Base-by-base conservation (phyloP, 35 echinoderm and acorn worm genomes). In the Nesometra sesokonis region DNA sequence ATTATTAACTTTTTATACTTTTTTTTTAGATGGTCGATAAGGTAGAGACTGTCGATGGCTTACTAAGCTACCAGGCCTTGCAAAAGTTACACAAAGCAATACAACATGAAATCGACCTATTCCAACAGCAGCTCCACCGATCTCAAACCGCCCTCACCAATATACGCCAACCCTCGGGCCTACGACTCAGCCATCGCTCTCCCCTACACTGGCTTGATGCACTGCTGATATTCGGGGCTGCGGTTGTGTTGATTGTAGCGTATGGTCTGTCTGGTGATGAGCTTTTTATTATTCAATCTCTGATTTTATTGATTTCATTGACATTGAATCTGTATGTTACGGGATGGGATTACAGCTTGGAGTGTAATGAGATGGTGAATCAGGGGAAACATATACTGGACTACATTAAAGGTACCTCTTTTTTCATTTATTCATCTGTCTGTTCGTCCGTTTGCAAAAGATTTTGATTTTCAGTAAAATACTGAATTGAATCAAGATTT, bases 291-390 rank as follows among this genome's bases (percentile, higher is more conserved):
- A 46, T 94, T 13, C 88, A 97, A 76, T 84, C 86, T 34, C 32
- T 52, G 32, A 84, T 97, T 34, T 82, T 97, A 3, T 35, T 93
- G 5, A 17, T 93, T 23, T 88, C 91, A 19, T 46, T 93, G 27
- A 32, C 82, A 30, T 17, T 97, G 17, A 97, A 97, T 86, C 38
- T 87, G n/a, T 97, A 82, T 46, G 43, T 91, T 57, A 88, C 89
- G 37, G 89, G 89, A 13, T 93, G 95, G 89, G 89, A 97, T 85
- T 77, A 84, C 33, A 84, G 39, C 17, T 87, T 97, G 76, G 88
- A 89, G 32, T 79, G 90, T 17, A 81, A 77, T n/a, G 95, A 97
- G 47, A 77, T 93, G 46, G 43, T 91, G 0, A 34, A 77, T 27
- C 93, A 88, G 30, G 81, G 89, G 4, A 78, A 88, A 29, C 78